Conservation (phyloP, 2,797 vertebrate species). For the Enteromius trimaculatus region DNA sequence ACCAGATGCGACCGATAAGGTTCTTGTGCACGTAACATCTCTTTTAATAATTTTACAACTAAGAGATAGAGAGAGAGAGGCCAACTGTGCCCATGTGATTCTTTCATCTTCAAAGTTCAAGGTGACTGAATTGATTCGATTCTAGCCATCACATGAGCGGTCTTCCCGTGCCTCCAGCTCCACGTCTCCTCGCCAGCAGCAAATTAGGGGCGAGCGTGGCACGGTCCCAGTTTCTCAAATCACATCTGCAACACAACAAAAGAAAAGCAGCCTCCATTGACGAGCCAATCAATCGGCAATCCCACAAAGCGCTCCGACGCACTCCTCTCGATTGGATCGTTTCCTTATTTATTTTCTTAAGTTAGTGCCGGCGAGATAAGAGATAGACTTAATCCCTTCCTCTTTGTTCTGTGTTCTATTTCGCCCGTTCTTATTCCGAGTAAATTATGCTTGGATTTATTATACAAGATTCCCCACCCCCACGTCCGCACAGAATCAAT, state of each 20-base stretch:
- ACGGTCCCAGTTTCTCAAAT: conserved; percentile 61
- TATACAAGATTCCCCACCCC: conserved; percentile 55
- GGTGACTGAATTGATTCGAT: conserved; percentile 73
- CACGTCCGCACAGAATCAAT: conserved; percentile 60
- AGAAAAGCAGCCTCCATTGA: conserved; percentile 60
- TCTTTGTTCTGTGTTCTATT: conserved; percentile 59
- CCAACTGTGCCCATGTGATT: conserved; percentile 63
- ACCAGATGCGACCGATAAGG: conserved; percentile 11
- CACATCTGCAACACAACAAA: conserved; percentile 64
- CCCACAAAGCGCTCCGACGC: conserved; percentile 57
- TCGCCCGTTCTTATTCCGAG: conserved; percentile 62
- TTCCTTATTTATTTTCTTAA: conserved; percentile 58
- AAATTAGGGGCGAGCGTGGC: conserved; percentile 68
- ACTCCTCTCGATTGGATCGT: conserved; percentile 46
- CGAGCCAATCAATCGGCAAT: conserved; percentile 64
- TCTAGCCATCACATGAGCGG: conserved; percentile 56
- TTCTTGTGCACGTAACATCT: conserved; percentile 19
- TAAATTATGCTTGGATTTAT: conserved; percentile 70
- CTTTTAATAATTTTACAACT: conserved; percentile 12
- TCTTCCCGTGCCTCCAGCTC: conserved; percentile 52
- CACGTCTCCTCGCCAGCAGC: conserved; percentile 61
- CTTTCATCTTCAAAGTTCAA: conserved; percentile 74
- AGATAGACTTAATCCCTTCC: conserved; percentile 53
- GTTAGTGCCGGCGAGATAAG: conserved; percentile 48
- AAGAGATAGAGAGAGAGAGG: conserved; percentile 45